A percentile compares a stretch with the other conserved stretches of the same genome.
Evolutionary conservation across 2,888 invertebrate species (phyloP).

Genomic region (Poecilus cupreus): DNA sequence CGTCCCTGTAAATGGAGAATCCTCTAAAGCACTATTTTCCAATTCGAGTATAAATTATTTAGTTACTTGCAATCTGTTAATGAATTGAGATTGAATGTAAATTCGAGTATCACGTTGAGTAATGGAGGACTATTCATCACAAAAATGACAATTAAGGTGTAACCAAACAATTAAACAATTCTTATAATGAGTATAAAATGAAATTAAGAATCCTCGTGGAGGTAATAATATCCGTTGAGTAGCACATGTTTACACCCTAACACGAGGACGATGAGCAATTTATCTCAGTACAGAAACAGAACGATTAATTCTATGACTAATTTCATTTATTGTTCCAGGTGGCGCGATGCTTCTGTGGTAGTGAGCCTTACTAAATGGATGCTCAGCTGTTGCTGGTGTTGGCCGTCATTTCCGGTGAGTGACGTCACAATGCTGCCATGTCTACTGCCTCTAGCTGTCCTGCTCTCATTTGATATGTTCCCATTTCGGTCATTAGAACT

Average conservation of each 20-base stretch:
- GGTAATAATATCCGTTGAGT: no score
- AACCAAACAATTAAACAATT: no score
- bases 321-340: slow-evolving; percentile 52
- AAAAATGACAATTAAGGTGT: no score
- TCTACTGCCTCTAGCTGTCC: background rate
- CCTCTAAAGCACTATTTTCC: no score
- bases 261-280: background rate
- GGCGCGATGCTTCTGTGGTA: slow-evolving; percentile 25
- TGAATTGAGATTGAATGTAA: no score
- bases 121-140: no score
- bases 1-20: no score
- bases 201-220: background rate
- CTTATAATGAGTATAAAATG: background rate
- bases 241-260: background rate
- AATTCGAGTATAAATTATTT: no score
- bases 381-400: slow-evolving; percentile 49
- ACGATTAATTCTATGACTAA: slow-evolving; percentile 31
- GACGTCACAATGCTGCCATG: slow-evolving; percentile 2
- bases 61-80: no score
- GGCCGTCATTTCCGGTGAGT: slow-evolving; percentile 47
- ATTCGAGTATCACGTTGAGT: no score
- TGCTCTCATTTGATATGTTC: no score
- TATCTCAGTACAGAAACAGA: background rate
- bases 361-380: slow-evolving; percentile 46
- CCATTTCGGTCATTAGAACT: no score